These are phyloP conservation scores for Hybos culiciformis DNA, from an alignment of 2,888 invertebrate genomes.

Conservation along the genomic window DNA sequence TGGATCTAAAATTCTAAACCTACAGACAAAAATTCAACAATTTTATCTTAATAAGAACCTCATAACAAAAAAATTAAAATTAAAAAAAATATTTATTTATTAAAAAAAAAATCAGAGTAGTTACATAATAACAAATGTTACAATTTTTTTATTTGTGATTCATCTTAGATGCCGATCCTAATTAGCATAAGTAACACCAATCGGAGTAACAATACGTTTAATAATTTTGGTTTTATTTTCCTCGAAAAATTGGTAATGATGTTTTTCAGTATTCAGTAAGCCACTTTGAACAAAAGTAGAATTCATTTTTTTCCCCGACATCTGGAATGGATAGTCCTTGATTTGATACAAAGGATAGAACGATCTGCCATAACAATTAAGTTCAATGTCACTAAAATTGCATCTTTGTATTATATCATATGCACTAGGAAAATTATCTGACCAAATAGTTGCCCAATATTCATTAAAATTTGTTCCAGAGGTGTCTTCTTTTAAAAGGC, in stretches of 20 bases:
- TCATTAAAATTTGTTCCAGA: too few species aligned
- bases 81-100: too few species aligned
- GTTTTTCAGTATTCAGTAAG: not conserved
- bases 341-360: not conserved
- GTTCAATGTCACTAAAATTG: not conserved
- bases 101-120: too few species aligned
- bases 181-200: conserved; percentile 1
- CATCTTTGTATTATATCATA: not conserved
- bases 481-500: not conserved
- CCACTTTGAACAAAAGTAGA: not conserved
- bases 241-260: not conserved
- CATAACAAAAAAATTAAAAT: too few species aligned
- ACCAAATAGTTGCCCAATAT: not conserved
- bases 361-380: not conserved
- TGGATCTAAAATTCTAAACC: too few species aligned
- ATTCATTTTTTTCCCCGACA: too few species aligned
- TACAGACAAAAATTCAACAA: too few species aligned
- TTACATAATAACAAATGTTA: too few species aligned
- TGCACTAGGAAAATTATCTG: not conserved
- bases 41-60: too few species aligned
- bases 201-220: not conserved
- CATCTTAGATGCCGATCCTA: too few species aligned
- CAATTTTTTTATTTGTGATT: too few species aligned
- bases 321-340: not conserved
- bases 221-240: not conserved